Percentiles rank a stretch among this genome's conserved stretches.
Evolutionary conservation across 2,888 invertebrate genomes (phyloP).

Genomic region (Sycophila texana): DNA sequence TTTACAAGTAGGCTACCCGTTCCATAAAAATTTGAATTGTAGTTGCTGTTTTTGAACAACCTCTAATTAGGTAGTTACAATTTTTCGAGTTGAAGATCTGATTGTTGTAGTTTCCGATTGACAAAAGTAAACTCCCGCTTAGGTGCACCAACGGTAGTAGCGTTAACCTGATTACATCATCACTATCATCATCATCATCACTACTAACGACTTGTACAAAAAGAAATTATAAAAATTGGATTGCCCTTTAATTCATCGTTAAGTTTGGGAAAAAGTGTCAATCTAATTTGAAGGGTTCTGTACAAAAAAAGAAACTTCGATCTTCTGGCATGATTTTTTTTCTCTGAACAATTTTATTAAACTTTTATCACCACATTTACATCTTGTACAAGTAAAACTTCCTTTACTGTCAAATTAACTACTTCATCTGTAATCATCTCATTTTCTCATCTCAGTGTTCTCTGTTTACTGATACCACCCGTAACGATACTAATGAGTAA

Average conservation of each 20-base stretch:
- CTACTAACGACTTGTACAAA: conserved; percentile 27
- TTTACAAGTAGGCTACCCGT: conserved; percentile 1
- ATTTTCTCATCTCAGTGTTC: conserved; percentile 32
- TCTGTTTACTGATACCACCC: not conserved
- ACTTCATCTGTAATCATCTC: conserved; percentile 16
- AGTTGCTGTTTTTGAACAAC: conserved; percentile 25
- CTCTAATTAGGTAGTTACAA: conserved; percentile 32
- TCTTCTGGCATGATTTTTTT: conserved; percentile 3
- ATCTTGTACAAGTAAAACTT: conserved; percentile 5
- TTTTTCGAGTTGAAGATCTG: conserved; percentile 24
- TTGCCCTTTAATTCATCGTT: conserved; percentile 1
- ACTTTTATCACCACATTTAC: not conserved
- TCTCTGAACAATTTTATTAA: conserved; percentile 2
- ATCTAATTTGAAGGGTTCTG: not conserved
- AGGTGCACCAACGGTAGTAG: conserved; percentile 16
- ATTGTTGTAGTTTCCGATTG: conserved; percentile 34
- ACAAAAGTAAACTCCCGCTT: conserved; percentile 23
- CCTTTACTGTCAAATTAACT: conserved; percentile 1
- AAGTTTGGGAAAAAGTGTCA: not conserved
- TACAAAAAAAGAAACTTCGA: not conserved
- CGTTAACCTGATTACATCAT: conserved; percentile 9
- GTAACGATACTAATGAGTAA: conserved; percentile 12
- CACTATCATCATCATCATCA: conserved; percentile 29
- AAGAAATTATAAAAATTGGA: not conserved
- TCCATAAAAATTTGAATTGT: not conserved